A percentile compares a stretch with the other conserved stretches of the same genome.
Conservation (phyloP, 2,888 invertebrate species). For the Diaperis boleti region DNA sequence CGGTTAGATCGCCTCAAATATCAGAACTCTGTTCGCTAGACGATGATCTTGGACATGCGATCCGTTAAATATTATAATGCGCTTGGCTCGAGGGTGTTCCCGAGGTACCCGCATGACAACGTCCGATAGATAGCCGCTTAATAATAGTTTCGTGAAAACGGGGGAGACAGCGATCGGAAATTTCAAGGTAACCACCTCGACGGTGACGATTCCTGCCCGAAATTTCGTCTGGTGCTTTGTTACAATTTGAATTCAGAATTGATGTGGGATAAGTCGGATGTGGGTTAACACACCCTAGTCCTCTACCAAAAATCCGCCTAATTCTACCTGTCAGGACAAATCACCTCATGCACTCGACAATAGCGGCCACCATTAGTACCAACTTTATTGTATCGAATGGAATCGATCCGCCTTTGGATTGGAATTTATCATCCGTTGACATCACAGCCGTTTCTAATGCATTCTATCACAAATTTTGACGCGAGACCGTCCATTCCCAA, state of each 20-base stretch:
- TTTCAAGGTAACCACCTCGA: conserved; percentile 1
- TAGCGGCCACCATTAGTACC: conserved; percentile 22
- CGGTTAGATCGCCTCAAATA: conserved; percentile 41
- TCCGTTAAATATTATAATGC: conserved; percentile 36
- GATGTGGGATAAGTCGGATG: no score
- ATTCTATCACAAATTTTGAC: conserved; percentile 45
- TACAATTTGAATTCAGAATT: no score
- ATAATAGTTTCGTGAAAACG: conserved; percentile 31
- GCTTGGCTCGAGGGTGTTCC: conserved; percentile 24
- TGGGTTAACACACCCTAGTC: no score
- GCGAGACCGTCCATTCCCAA: conserved; percentile 44
- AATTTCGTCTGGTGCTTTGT: not conserved
- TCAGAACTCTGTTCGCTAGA: conserved; percentile 24
- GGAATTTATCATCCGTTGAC: conserved; percentile 33
- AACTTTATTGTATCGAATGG: conserved; percentile 18
- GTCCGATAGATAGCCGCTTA: conserved; percentile 33
- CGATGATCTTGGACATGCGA: conserved; percentile 31
- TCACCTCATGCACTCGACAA: conserved; percentile 13
- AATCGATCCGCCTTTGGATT: conserved; percentile 12
- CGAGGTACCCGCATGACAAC: conserved; percentile 32
- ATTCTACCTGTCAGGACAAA: conserved; percentile 16
- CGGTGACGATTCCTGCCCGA: not conserved
- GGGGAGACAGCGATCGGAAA: not conserved
- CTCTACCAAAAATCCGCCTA: conserved; percentile 3
- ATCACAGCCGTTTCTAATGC: conserved; percentile 39